These are phyloP conservation scores for Petroica traversi DNA, from an alignment of 2,113 vertebrate genomes.

Conservation along the genomic window DNA sequence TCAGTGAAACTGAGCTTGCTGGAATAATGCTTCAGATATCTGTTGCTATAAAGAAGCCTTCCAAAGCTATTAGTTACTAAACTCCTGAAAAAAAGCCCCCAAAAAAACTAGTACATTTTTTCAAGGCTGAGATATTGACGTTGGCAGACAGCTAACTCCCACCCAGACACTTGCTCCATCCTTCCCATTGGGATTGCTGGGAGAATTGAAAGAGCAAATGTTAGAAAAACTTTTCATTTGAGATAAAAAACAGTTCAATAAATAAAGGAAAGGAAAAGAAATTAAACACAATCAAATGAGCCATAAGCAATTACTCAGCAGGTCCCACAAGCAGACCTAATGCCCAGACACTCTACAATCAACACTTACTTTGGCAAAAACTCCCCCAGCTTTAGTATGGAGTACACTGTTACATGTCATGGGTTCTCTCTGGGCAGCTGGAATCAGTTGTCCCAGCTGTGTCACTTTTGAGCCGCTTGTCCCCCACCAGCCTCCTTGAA, in stretches of 20 bases:
- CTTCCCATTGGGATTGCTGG: neutral
- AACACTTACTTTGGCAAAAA: neutral
- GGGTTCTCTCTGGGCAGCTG: neutral
- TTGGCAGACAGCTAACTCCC: neutral
- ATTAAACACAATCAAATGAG: neutral
- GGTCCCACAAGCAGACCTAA: neutral
- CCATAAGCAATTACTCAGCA: neutral
- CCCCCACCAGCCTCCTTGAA: neutral
- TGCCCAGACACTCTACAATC: neutral
- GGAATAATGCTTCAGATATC: neutral
- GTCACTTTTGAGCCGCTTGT: neutral
- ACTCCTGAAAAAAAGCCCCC: too few relatives aligned
- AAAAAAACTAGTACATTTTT: neutral
- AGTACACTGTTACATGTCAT: neutral
- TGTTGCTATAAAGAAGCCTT: neutral
- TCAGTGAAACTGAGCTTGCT: neutral
- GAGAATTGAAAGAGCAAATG: neutral
- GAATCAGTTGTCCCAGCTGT: neutral
- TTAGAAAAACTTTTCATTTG: neutral
- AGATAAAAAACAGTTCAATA: neutral
- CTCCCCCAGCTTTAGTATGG: neutral
- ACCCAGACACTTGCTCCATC: neutral
- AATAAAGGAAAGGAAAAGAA: neutral
- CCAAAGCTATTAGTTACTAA: neutral
- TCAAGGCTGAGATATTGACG: neutral